Percentiles rank a stretch among this genome's conserved stretches.
These are phyloP conservation scores for Melanotaenia boesemani DNA, from an alignment of 2,797 vertebrate genomes.

Conservation along the genomic window DNA sequence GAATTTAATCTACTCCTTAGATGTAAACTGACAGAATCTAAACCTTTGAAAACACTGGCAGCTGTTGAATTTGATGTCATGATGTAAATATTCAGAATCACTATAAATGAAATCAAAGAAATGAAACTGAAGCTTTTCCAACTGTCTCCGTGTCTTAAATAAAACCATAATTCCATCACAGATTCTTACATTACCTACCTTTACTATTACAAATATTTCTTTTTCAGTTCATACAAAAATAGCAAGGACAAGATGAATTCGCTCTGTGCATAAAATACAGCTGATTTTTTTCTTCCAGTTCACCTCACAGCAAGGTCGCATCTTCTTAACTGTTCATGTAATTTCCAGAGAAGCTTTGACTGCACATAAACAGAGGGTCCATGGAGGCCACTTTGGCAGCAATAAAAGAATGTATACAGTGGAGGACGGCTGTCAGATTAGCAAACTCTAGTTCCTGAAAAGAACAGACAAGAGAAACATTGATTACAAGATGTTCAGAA, in stretches of 20 bases:
- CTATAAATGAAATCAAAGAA: neutral
- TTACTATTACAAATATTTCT: constrained; percentile 49
- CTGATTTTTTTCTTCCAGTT: constrained; percentile 79
- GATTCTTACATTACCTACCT: constrained; percentile 28
- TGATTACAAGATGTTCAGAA: neutral
- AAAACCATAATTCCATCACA: constrained; percentile 11
- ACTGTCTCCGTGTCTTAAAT: constrained; percentile 3
- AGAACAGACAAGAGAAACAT: constrained; percentile 9
- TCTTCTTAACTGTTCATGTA: constrained; percentile 84
- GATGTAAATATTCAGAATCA: constrained; percentile 5
- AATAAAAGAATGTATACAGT: constrained; percentile 94
- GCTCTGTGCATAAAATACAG: constrained; percentile 84
- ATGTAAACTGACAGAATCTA: no score
- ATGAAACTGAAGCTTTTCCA: constrained; percentile 14
- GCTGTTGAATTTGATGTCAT: constrained; percentile 3
- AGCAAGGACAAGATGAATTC: constrained; percentile 79
- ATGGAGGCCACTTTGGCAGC: constrained; percentile 94
- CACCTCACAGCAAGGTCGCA: constrained; percentile 48
- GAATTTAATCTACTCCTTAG: neutral
- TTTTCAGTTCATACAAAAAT: constrained; percentile 86
- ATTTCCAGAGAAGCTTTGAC: constrained; percentile 87
- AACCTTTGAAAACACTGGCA: neutral
- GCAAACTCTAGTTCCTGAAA: constrained; percentile 93
- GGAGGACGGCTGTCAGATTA: constrained; percentile 91
- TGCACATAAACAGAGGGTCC: constrained; percentile 91